Percentiles rank a stretch among this genome's conserved stretches.
phyloP scores from a whole-genome alignment of 2,888 invertebrate genomes.

The Ecdyonurus torrentis region DNA sequence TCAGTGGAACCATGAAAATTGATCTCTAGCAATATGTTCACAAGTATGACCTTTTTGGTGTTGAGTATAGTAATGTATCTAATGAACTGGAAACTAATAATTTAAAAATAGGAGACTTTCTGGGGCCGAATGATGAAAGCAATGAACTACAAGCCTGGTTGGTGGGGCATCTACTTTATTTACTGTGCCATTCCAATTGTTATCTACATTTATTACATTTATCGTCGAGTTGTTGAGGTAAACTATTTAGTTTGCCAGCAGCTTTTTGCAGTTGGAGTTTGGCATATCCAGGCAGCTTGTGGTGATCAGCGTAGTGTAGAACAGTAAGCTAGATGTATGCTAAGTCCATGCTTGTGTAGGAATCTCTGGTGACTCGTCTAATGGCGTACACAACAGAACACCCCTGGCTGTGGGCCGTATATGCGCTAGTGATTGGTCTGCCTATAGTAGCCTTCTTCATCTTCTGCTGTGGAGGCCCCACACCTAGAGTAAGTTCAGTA shows the following conservation, averaged over 20 bases:
- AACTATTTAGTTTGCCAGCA: slow-evolving; percentile 5
- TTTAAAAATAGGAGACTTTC: slow-evolving; percentile 45
- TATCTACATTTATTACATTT: slow-evolving; percentile 51
- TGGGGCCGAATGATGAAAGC: slow-evolving; percentile 58
- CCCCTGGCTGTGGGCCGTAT: slow-evolving; percentile 83
- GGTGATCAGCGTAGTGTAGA: neutral
- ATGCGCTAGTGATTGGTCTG: slow-evolving; percentile 58
- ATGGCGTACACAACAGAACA: slow-evolving; percentile 62
- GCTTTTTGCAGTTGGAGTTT: neutral
- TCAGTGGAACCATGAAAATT: too few species aligned
- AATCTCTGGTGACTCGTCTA: slow-evolving; percentile 57
- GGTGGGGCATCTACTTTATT: slow-evolving; percentile 61
- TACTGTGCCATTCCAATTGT: slow-evolving; percentile 57
- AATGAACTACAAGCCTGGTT: slow-evolving; percentile 61
- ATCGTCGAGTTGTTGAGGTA: slow-evolving; percentile 51
- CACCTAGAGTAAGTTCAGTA: slow-evolving; percentile 40
- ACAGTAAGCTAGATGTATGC: slow-evolving; percentile 13
- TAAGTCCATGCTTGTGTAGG: slow-evolving; percentile 36
- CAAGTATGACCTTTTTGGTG: too few species aligned
- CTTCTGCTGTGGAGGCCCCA: slow-evolving; percentile 50
- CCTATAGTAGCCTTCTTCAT: slow-evolving; percentile 65
- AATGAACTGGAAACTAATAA: too few species aligned
- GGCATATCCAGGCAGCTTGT: neutral
- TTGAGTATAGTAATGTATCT: too few species aligned
- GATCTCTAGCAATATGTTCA: too few species aligned